phyloP scores from a whole-genome alignment of 1,140 invertebrate species.

The Drosophila busckii region DNA sequence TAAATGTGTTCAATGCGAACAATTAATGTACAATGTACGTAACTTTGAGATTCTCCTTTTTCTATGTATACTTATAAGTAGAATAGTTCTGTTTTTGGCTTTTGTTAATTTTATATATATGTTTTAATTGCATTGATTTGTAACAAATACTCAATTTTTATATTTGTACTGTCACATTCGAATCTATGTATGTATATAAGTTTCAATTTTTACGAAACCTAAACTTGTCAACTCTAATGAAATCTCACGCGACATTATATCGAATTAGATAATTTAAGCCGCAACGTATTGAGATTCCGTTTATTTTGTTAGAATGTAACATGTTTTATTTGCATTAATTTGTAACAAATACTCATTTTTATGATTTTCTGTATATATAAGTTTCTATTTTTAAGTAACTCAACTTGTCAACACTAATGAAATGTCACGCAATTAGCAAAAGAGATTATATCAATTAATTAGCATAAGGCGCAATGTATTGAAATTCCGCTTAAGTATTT shows the following conservation, averaged over 20 bases:
- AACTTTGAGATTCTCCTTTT: conserved; percentile 6
- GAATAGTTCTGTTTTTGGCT: neutral
- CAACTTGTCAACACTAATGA: conserved; percentile 48
- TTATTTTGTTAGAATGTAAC: no score
- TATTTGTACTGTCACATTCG: no score
- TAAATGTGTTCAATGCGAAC: conserved; percentile 53
- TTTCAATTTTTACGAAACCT: conserved; percentile 12
- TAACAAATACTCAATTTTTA: conserved; percentile 15
- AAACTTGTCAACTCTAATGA: conserved; percentile 46
- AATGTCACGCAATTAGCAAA: conserved; percentile 57
- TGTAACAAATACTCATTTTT: conserved; percentile 5
- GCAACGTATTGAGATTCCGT: conserved; percentile 43
- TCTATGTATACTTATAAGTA: conserved; percentile 2
- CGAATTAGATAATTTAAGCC: conserved; percentile 57
- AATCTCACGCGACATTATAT: conserved; percentile 62
- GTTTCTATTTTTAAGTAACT: conserved; percentile 14
- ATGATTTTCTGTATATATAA: conserved; percentile 34
- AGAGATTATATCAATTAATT: conserved; percentile 64
- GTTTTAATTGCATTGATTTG: no score
- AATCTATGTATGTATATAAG: conserved; percentile 41
- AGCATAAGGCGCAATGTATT: conserved; percentile 49
- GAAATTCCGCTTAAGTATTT: conserved; percentile 25
- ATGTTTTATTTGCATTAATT: no score
- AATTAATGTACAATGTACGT: conserved; percentile 24
- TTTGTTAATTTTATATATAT: conserved; percentile 6